Evolutionary conservation across 2,797 vertebrate species (phyloP).

Genomic region (Acanthurus lineatus): DNA sequence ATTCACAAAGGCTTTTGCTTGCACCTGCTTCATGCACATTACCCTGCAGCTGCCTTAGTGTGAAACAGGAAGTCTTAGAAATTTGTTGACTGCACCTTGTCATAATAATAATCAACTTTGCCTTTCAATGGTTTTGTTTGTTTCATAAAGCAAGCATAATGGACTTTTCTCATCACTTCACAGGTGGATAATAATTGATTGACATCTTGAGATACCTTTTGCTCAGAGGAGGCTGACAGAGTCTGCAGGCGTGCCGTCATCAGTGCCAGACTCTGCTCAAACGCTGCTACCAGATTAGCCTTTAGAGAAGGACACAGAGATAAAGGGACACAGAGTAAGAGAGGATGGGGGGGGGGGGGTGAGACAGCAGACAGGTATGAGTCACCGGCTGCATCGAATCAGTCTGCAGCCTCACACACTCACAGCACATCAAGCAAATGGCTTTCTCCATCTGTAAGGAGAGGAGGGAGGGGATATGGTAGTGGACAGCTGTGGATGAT

Average conservation of each 20-base stretch:
- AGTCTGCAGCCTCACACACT: constrained; percentile 46
- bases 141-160: not conserved
- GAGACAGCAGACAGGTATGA: constrained; percentile 53
- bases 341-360: not conserved
- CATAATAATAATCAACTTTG: not conserved
- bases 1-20: too few relatives aligned
- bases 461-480: constrained; percentile 34
- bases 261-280: constrained; percentile 96
- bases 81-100: too few relatives aligned
- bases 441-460: constrained; percentile 52
- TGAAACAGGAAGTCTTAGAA: too few relatives aligned
- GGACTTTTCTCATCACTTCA: not conserved
- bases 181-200: not conserved
- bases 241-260: constrained; percentile 97
- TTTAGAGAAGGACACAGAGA: constrained; percentile 46
- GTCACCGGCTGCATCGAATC: constrained; percentile 54
- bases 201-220: constrained; percentile 88
- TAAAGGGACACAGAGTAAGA: constrained; percentile 28
- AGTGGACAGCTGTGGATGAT: constrained; percentile 57
- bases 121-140: not conserved
- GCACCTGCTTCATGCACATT: too few relatives aligned
- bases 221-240: constrained; percentile 93
- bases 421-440: constrained; percentile 58
- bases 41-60: too few relatives aligned
- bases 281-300: constrained; percentile 98